Conservation (phyloP, 2,888 invertebrate species). For the Pheosia tremula region DNA sequence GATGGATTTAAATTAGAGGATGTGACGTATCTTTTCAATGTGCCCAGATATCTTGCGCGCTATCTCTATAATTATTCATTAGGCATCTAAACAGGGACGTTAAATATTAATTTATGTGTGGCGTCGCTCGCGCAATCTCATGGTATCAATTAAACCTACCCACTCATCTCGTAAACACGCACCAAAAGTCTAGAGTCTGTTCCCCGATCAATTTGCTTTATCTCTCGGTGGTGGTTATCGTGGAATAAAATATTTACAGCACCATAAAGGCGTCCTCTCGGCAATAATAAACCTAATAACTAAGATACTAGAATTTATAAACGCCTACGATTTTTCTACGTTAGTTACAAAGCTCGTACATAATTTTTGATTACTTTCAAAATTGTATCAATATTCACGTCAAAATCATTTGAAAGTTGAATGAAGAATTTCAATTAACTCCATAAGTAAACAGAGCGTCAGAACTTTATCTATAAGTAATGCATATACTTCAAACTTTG, state of each 20-base stretch:
- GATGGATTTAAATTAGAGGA: slow-evolving; percentile 23
- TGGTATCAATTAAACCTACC: slow-evolving; percentile 74
- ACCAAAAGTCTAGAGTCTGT: slow-evolving; percentile 60
- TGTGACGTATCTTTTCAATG: slow-evolving; percentile 34
- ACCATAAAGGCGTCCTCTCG: slow-evolving; percentile 73
- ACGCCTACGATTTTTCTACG: slow-evolving; percentile 43
- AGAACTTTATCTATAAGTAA: neutral
- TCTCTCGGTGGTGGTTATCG: slow-evolving; percentile 73
- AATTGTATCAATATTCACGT: slow-evolving; percentile 2
- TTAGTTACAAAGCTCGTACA: slow-evolving; percentile 14
- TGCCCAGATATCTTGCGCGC: slow-evolving; percentile 33
- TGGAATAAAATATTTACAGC: slow-evolving; percentile 80
- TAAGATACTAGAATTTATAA: slow-evolving; percentile 64
- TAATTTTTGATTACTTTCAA: neutral
- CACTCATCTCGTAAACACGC: slow-evolving; percentile 71
- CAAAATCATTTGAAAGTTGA: neutral
- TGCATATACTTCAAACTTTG: slow-evolving; percentile 2
- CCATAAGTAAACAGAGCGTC: neutral
- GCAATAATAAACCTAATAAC: slow-evolving; percentile 76
- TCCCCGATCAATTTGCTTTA: slow-evolving; percentile 80
- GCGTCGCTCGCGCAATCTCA: slow-evolving; percentile 70
- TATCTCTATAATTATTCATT: slow-evolving; percentile 62
- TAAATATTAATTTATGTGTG: slow-evolving; percentile 71
- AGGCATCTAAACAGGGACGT: slow-evolving; percentile 57
- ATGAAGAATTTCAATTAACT: neutral